Percentiles rank a stretch among this genome's conserved stretches.
These are phyloP conservation scores for Cisticola juncidis DNA, from an alignment of 2,113 vertebrate genomes.

Conservation along the genomic window DNA sequence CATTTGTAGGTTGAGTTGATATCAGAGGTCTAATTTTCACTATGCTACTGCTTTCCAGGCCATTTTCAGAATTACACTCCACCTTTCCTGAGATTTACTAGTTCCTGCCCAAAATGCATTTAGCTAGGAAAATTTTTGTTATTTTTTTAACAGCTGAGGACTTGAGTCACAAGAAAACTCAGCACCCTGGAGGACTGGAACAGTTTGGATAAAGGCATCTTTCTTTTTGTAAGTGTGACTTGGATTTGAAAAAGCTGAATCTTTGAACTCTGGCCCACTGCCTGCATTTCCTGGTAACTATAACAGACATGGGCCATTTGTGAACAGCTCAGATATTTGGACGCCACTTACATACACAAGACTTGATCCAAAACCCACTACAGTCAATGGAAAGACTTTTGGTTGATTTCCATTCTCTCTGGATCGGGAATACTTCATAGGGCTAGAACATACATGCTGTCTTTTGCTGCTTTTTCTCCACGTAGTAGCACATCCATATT, in stretches of 20 bases:
- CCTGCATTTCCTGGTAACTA: constrained; percentile 33
- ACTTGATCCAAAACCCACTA: constrained; percentile 20
- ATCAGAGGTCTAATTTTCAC: neutral
- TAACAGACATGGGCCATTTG: constrained; percentile 37
- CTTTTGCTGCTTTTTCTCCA: constrained; percentile 36
- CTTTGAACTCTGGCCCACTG: constrained; percentile 12
- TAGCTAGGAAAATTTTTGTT: neutral
- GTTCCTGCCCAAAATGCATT: neutral
- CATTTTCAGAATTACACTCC: neutral
- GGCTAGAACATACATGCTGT: constrained; percentile 13
- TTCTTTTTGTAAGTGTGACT: constrained; percentile 6
- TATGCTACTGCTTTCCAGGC: neutral
- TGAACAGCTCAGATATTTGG: constrained; percentile 52
- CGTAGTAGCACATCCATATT: neutral
- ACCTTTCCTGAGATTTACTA: neutral
- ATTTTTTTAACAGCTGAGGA: neutral
- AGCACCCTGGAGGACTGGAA: neutral
- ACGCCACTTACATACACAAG: constrained; percentile 4
- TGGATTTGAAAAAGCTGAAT: constrained; percentile 18
- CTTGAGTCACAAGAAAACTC: neutral
- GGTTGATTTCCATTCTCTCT: constrained; percentile 36
- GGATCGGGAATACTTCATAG: neutral
- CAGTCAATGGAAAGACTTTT: constrained; percentile 50
- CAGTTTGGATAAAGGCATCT: constrained; percentile 11
- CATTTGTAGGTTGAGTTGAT: neutral